These are phyloP conservation scores for Melanotaenia duboulayi DNA, from an alignment of 2,113 vertebrate species.

Conservation along the genomic window DNA sequence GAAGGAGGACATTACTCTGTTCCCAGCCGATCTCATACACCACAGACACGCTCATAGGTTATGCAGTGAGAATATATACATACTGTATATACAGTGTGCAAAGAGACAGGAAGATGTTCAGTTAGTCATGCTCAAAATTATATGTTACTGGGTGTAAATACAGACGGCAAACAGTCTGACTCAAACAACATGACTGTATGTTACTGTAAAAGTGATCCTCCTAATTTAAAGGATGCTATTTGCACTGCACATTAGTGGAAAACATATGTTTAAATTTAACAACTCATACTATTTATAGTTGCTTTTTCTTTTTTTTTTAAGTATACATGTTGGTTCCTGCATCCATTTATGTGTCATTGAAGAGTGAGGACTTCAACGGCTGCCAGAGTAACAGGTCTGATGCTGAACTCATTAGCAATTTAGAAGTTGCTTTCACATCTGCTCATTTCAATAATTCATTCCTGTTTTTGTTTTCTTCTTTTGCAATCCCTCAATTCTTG, in stretches of 20 bases:
- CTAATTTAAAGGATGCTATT: slow-evolving; percentile 45
- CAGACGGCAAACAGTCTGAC: slow-evolving; percentile 36
- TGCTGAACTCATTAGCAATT: slow-evolving; percentile 74
- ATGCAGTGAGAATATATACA: neutral
- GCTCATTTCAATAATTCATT: slow-evolving; percentile 70
- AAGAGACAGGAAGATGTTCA: neutral
- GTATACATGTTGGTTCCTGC: slow-evolving; percentile 10
- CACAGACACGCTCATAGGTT: slow-evolving; percentile 8
- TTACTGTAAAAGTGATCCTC: slow-evolving; percentile 21
- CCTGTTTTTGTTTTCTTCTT: slow-evolving; percentile 21
- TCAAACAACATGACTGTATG: slow-evolving; percentile 38
- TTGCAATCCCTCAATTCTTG: neutral
- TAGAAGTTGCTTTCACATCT: slow-evolving; percentile 61
- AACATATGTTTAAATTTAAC: slow-evolving; percentile 37
- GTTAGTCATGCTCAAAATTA: slow-evolving; percentile 39
- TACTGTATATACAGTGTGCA: neutral
- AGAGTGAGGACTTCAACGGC: slow-evolving; percentile 35
- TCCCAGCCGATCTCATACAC: slow-evolving; percentile 46
- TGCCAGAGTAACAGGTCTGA: slow-evolving; percentile 61
- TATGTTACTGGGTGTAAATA: slow-evolving; percentile 19
- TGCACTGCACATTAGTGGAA: slow-evolving; percentile 23
- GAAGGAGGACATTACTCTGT: slow-evolving; percentile 52
- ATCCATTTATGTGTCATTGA: slow-evolving; percentile 27
- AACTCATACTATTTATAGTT: slow-evolving; percentile 24
- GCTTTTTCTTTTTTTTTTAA: slow-evolving; percentile 15